Base-by-base conservation (phyloP, 2,888 invertebrate genomes). In the Zaprionus lineosus region DNA sequence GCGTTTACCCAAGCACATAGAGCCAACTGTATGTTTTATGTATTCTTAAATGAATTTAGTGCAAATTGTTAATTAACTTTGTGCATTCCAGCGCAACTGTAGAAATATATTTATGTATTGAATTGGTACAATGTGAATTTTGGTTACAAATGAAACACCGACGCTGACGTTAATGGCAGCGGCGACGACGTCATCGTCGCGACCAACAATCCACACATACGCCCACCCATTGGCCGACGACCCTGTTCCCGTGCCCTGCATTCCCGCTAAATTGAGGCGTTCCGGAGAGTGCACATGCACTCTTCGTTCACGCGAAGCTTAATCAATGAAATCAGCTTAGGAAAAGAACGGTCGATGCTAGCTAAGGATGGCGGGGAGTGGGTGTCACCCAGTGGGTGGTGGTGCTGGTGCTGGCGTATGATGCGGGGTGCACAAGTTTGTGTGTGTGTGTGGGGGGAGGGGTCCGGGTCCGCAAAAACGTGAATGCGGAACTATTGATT, bases 401-500 rank as follows among this genome's bases (percentile, higher is more conserved):
- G n/a, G n/a, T n/a, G n/a, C 39, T 28, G 51, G 33, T 31, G 12
- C 31, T 11, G 5, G 14, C 18, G 33, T 1, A 8, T n/a, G 15
- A 12, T n/a, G n/a, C n/a, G n/a, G n/a, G n/a, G n/a, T n/a, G n/a
- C n/a, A n/a, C n/a, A n/a, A n/a, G n/a, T n/a, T n/a, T n/a, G n/a
- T n/a, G n/a, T n/a, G n/a, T n/a, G n/a, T n/a, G n/a, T n/a, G n/a
- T n/a, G 8, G 26, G 18, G 34, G 21, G 15, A 7, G 50, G 37
- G 34, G 36, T 12, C 18, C 8, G 15, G 7, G 14, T 9, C 11
- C 31, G 57, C 31, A 44, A 51, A 18, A 67, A 59, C 62, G 61
- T 71, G 70, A 70, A 84, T 84, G 82, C 75, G 75, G 68, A 60
- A 65, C 37, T 85, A 87, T 87, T 82, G 87, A 88, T 87, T 85